phyloP scores from a whole-genome alignment of 1,140 invertebrate genomes.

The Cephus cinctus region DNA sequence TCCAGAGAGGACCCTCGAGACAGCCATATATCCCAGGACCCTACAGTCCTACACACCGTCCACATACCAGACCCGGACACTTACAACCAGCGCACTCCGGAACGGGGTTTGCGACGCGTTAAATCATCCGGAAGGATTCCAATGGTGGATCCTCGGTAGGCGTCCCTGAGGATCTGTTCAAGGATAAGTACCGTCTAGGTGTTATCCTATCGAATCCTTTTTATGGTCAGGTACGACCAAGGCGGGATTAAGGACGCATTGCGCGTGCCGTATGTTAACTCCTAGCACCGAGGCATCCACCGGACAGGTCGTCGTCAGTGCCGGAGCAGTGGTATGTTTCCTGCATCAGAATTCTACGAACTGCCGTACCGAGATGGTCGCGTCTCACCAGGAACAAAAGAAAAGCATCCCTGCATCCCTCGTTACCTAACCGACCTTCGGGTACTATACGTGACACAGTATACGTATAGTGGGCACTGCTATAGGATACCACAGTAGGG shows the following conservation, averaged over 20 bases:
- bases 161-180: constrained; percentile 23
- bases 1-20: constrained; percentile 26
- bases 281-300: constrained; percentile 19
- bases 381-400: constrained; percentile 20
- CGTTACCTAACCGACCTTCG: constrained; percentile 13
- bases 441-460: constrained; percentile 11
- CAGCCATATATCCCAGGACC: constrained; percentile 35
- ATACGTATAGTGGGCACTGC: not conserved
- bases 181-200: too few relatives aligned
- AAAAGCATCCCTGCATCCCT: too few relatives aligned
- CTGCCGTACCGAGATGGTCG: not conserved
- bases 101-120: too few relatives aligned
- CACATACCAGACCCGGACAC: constrained; percentile 40
- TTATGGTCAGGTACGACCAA: too few relatives aligned
- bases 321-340: constrained; percentile 9
- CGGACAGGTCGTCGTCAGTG: constrained; percentile 10
- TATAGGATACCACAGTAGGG: not conserved
- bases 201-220: too few relatives aligned
- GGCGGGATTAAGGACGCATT: too few relatives aligned
- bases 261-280: too few relatives aligned
- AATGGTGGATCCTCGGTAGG: constrained; percentile 13
- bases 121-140: too few relatives aligned
- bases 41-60: constrained; percentile 27
- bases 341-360: constrained; percentile 22
- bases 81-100: constrained; percentile 29